Conservation (phyloP, 2,113 vertebrate genomes). For the Oplegnathus fasciatus region DNA sequence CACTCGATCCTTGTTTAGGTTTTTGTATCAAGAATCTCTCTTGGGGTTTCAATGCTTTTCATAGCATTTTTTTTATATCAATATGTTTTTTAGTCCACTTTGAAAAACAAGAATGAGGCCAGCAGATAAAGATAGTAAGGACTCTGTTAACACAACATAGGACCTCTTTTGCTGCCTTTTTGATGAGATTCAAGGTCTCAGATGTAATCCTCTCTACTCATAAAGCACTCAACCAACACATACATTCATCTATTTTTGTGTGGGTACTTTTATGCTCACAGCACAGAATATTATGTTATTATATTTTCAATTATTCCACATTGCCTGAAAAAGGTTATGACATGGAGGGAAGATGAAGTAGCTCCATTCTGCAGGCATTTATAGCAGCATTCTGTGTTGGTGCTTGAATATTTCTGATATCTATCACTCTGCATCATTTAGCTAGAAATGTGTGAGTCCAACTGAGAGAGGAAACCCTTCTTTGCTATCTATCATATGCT, state of each 20-base stretch:
- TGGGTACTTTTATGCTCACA: slow-evolving; percentile 26
- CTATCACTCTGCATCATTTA: not conserved
- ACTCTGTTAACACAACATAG: slow-evolving; percentile 20
- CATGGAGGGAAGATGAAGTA: slow-evolving; percentile 6
- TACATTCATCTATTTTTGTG: slow-evolving; percentile 34
- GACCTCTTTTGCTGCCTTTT: not conserved
- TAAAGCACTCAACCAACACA: slow-evolving; percentile 20
- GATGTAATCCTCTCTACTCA: slow-evolving; percentile 17
- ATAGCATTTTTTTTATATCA: not conserved
- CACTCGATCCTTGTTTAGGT: slow-evolving; percentile 57
- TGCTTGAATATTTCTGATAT: slow-evolving; percentile 1
- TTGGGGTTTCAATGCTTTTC: slow-evolving; percentile 35
- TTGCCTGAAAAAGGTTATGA: slow-evolving; percentile 30
- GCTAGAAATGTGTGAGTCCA: not conserved
- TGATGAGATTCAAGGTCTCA: slow-evolving; percentile 27
- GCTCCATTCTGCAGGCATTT: slow-evolving; percentile 16
- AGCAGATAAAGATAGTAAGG: slow-evolving; percentile 47
- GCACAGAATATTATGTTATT: slow-evolving; percentile 16
- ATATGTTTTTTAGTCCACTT: slow-evolving; percentile 32
- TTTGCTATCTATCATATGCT: slow-evolving; percentile 25
- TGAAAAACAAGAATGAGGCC: slow-evolving; percentile 41
- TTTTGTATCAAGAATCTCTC: slow-evolving; percentile 52
- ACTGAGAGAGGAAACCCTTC: not conserved
- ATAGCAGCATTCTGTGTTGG: not conserved
- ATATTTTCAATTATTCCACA: slow-evolving; percentile 36